Base-by-base conservation (phyloP, 1,140 invertebrate genomes). In the Plutomurus gul region DNA sequence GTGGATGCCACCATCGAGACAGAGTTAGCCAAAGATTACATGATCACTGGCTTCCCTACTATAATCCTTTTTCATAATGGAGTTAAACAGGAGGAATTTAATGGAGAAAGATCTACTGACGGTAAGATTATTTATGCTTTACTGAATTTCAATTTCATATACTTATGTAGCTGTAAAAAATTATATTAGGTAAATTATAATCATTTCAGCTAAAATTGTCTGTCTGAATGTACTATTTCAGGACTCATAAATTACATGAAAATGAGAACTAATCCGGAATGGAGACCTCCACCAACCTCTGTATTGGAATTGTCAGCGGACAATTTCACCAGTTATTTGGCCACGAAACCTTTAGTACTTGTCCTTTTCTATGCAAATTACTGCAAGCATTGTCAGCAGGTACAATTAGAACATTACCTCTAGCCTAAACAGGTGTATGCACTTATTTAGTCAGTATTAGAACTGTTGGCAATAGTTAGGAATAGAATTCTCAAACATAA, bases 311-410 rank as follows among this genome's bases (percentile, higher is more conserved):
- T 91, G 25, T 89, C 88, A 0, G 84, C 84, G 6, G 87, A 89
- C 65, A 90, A 89, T 78, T 91, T 91, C 84, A 86, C 87, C 36
- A 86, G 88, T 16, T 86, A 87, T 81, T 84, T 90, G 27, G 85
- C 86, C 33, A 85, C 86, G 37, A 84, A 88, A 65, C 85, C 88
- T 13, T 84, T 91, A 16, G 87, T 87, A 16, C 85, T 91, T n/a
- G 88, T 91, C 1, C 89, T 90, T 83, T 91, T 91, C 83, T 91
- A 91, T 86, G 89, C 90, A 70, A 89, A 89, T 36, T 91, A 90
- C 89, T 90, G 86, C 77, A 77, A 83, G 46, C 86, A 86, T 76
- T 87, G 86, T 79, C 81, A 85, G 70, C 83, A 86, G 82, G 83
- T 87, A 72, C 18, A 33, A 49, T 20, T 16, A 6, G 11, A 37